These are phyloP conservation scores for Ophion slaviceki DNA, from an alignment of 2,888 invertebrate species.

Conservation along the genomic window DNA sequence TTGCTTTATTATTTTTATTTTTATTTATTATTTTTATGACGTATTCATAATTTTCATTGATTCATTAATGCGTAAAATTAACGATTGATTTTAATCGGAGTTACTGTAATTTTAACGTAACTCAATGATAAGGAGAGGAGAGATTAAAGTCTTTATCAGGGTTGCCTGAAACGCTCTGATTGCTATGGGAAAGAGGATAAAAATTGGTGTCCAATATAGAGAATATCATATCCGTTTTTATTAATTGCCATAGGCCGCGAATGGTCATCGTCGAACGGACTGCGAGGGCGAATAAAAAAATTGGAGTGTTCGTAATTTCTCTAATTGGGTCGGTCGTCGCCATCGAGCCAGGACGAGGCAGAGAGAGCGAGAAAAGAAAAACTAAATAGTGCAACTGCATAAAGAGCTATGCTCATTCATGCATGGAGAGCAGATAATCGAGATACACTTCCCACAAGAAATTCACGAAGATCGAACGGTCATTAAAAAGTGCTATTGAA, in stretches of 20 bases:
- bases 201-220: constrained; percentile 4
- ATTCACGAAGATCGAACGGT: neutral
- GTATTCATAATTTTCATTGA: neutral
- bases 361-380: constrained; percentile 28
- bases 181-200: constrained; percentile 31
- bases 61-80: neutral
- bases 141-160: neutral
- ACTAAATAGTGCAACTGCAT: constrained; percentile 30
- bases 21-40: too few relatives aligned
- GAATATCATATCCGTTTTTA: constrained; percentile 13
- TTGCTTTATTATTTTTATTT: too few relatives aligned
- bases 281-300: constrained; percentile 20
- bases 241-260: constrained; percentile 5
- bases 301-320: constrained; percentile 45
- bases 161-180: constrained; percentile 55
- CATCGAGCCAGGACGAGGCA: constrained; percentile 52
- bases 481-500: neutral
- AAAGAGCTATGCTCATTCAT: constrained; percentile 47
- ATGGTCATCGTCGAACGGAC: constrained; percentile 34
- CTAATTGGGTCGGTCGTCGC: constrained; percentile 63
- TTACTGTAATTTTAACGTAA: neutral
- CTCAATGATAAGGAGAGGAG: neutral
- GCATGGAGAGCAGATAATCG: constrained; percentile 46
- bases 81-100: too few relatives aligned
- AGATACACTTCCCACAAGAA: constrained; percentile 11